Evolutionary conservation across 2,888 invertebrate species (phyloP).

Genomic region (Oxycera nigricornis): DNA sequence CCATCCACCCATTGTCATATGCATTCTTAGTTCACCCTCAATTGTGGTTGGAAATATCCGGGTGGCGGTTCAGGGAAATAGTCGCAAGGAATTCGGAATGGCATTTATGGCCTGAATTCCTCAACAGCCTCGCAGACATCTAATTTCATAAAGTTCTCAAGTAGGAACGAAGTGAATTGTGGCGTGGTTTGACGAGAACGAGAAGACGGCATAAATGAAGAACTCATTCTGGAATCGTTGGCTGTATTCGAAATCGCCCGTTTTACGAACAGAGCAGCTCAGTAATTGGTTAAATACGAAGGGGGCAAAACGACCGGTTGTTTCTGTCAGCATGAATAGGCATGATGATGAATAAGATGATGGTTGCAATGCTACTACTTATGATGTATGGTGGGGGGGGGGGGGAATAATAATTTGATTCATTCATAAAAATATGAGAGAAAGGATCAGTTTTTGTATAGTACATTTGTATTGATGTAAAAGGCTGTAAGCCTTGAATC

Average conservation of each 20-base stretch:
- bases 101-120: constrained; percentile 48
- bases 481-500: too few species aligned
- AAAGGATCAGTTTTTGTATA: not conserved
- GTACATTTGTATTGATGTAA: too few species aligned
- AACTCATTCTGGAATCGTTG: not conserved
- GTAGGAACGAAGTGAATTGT: not conserved
- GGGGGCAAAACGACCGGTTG: not conserved
- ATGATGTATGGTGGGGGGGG: not conserved
- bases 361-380: too few species aligned
- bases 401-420: not conserved
- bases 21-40: not conserved
- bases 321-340: not conserved
- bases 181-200: not conserved
- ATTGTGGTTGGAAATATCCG: not conserved
- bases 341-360: too few species aligned
- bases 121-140: constrained; percentile 33
- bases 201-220: not conserved
- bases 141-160: constrained; percentile 29
- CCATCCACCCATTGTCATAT: not conserved
- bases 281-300: not conserved
- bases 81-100: constrained; percentile 44
- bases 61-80: not conserved
- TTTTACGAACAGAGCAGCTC: not conserved
- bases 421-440: constrained; percentile 9
- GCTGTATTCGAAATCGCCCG: not conserved